Evolutionary conservation across 2,113 vertebrate species (phyloP), one percentile per base, ranked within the genome.

Genomic region (Neopipo cinnamomea): DNA sequence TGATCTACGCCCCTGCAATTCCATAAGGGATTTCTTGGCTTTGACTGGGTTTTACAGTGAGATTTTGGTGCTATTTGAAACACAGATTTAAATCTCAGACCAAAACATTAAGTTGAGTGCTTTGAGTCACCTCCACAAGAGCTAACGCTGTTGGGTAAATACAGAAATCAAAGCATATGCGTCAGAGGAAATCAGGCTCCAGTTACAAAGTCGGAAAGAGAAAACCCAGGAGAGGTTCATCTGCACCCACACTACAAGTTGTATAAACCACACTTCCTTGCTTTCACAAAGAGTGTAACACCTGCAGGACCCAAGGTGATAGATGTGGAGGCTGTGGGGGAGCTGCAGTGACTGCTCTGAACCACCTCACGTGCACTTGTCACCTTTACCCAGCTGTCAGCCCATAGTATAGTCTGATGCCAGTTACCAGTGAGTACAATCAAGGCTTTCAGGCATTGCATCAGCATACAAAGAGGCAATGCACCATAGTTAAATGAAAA

Each of bases 181-280:
- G 4, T 72, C 66, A 80, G 58, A 77, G 8, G n/a, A 76, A 95
- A 35, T 0, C 30, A 50, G n/a, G 27, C 22, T 85, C 12, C 58
- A 31, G 2, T 68, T 58, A 91, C 49, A 12, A n/a, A 80, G 20
- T 2, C 8, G 9, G 31, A 85, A 93, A 14, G 31, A 65, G 13
- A 82, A 93, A 79, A 88, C 49, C 42, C 27, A 5, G 15, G 9
- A 67, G 39, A 72, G 28, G 33, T 68, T 85, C 73, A 13, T 27
- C 68, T 22, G n/a, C 12, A 66, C 4, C 31, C 37, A 33, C 33
- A 30, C 8, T 11, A 50, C 5, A 75, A 76, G 11, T 2, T n/a
- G 21, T 1, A 33, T 10, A 52, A 46, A 88, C 33, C 18, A 42
- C 0, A 0, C 4, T 4, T 65, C 0, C 6, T 65, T 41, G 31